Evolutionary conservation across 2,113 vertebrate species (phyloP), one percentile per base, ranked within the genome.

Genomic region (Petromus typicus): DNA sequence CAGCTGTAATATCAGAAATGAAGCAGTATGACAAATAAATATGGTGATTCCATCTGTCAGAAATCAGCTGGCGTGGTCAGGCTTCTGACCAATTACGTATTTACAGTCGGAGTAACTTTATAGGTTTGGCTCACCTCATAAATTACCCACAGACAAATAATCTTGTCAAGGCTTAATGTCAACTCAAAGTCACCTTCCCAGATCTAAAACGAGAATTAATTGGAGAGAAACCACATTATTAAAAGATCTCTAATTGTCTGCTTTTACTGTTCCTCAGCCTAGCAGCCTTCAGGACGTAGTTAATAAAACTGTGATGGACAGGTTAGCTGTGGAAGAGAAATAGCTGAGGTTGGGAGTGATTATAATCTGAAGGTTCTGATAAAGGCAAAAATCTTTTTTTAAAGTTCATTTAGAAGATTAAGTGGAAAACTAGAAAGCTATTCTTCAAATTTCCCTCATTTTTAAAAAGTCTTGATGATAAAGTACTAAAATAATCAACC

Each of bases 11-110:
- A 81, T 43, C 89, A 97, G 79, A 89, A 89, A 71, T 66, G 92
- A 63, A 45, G 67, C 34, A 92, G 54, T 80, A 37, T 63, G 64
- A 95, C 69, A 83, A 95, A 95, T 95, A 86, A 96, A 90, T 88
- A 75, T 0, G 20, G 83, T 92, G 90, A 89, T 86, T 63, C 78
- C 87, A 86, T 92, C 95, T 90, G 81, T 93, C 83, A 96, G 84
- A 91, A 93, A 93, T 94, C 83, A 89, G 57, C 80, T 86, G 93
- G 76, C 78, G 64, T 37, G 16, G n/a, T 80, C 43, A 43, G 51
- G 48, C 64, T 37, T 93, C 43, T 90, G 30, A 59, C 66, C 61
- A 48, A 51, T 92, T 96, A 45, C 10, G 11, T 45, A 84, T 13
- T 89, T 88, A 92, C 91, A 92, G 2, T 17, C 67, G 30, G 27